These are phyloP conservation scores for Labeo calbasu DNA, from an alignment of 2,797 vertebrate species.

Conservation along the genomic window DNA sequence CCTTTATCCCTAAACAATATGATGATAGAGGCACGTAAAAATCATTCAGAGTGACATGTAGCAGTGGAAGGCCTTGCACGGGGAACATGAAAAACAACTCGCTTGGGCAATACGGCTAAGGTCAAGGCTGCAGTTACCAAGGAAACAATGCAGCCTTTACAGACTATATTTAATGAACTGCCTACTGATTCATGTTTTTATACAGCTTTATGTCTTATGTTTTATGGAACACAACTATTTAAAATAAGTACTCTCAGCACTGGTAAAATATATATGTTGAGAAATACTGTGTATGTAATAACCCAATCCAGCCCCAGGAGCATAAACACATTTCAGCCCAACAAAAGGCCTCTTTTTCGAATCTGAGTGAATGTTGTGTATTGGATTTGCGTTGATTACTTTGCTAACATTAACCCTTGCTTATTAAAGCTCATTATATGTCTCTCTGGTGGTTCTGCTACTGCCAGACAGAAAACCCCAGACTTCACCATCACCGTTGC, in stretches of 20 bases:
- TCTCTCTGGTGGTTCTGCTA: conserved; percentile 40
- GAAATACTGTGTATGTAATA: neutral
- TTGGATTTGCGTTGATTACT: conserved; percentile 46
- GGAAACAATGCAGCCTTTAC: conserved; percentile 49
- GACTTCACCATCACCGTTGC: conserved; percentile 25
- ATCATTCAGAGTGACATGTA: conserved; percentile 26
- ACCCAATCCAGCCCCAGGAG: neutral
- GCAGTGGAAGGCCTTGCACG: conserved; percentile 24
- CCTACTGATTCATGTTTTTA: conserved; percentile 27
- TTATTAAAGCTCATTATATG: conserved; percentile 50
- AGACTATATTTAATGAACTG: conserved; percentile 38
- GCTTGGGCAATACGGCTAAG: conserved; percentile 34
- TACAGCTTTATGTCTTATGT: conserved; percentile 4
- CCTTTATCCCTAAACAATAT: conserved; percentile 23
- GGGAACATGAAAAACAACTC: conserved; percentile 12
- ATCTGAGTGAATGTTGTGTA: conserved; percentile 18
- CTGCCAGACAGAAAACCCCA: conserved; percentile 27
- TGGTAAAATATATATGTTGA: neutral
- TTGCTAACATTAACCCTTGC: conserved; percentile 44
- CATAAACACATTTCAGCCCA: neutral
- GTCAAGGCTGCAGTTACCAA: conserved; percentile 46
- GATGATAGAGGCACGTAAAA: conserved; percentile 10
- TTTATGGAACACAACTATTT: neutral
- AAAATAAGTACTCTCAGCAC: neutral
- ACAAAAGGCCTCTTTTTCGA: neutral